These are phyloP conservation scores for Pseudochromis fuscus DNA, from an alignment of 2,797 vertebrate species.

Conservation along the genomic window DNA sequence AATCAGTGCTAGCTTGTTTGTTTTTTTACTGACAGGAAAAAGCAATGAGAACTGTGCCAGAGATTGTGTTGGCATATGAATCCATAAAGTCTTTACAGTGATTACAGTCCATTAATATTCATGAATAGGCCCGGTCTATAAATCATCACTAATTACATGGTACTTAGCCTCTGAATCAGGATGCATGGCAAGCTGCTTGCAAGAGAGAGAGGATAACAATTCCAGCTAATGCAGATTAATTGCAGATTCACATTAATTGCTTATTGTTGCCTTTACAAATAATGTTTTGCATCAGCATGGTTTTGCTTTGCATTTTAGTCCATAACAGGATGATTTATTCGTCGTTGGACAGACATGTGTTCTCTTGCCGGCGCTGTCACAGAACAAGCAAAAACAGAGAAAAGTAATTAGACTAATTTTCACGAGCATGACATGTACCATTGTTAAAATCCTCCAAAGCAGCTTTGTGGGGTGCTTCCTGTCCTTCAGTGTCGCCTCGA, in stretches of 20 bases:
- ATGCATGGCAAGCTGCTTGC: constrained; percentile 44
- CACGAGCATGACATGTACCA: background rate
- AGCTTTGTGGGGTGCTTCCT: constrained; percentile 32
- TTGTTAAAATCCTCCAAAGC: constrained; percentile 34
- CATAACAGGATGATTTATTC: constrained; percentile 20
- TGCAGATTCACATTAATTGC: constrained; percentile 42
- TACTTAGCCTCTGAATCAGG: constrained; percentile 58
- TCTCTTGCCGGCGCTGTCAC: constrained; percentile 28
- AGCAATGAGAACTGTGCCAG: constrained; percentile 8
- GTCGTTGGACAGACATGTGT: constrained; percentile 12
- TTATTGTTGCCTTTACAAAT: constrained; percentile 39
- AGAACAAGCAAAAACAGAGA: constrained; percentile 29
- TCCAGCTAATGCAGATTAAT: constrained; percentile 59
- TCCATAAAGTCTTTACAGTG: constrained; percentile 53
- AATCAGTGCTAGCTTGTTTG: constrained; percentile 19
- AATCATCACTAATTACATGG: constrained; percentile 69
- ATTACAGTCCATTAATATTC: constrained; percentile 65
- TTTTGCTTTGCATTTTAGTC: constrained; percentile 18
- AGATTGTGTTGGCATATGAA: constrained; percentile 34
- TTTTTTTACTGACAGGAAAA: constrained; percentile 23
- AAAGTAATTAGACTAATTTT: constrained; percentile 40
- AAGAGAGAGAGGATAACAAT: constrained; percentile 48
- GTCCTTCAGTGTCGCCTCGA: constrained; percentile 42
- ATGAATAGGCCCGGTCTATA: constrained; percentile 57
- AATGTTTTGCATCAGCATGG: constrained; percentile 11